Conservation (phyloP, 2,797 vertebrate genomes). For the Podargus strigoides region DNA sequence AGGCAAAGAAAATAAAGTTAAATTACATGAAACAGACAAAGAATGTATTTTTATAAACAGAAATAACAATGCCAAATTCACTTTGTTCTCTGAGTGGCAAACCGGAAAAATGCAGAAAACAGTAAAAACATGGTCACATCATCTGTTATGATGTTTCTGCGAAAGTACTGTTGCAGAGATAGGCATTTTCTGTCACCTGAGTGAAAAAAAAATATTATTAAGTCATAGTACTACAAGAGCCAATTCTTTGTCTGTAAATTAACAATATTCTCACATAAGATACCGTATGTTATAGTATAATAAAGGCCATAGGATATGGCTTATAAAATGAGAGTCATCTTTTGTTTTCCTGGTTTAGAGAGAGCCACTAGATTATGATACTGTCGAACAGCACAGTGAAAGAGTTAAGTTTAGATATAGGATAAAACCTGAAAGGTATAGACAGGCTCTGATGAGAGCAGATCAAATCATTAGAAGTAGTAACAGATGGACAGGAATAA, state of each 20-base stretch:
- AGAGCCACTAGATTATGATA: not conserved
- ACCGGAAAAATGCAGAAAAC: constrained; percentile 50
- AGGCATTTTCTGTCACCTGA: not conserved
- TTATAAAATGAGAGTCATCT: not conserved
- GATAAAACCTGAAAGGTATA: not conserved
- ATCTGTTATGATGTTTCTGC: constrained; percentile 34
- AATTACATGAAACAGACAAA: constrained; percentile 43
- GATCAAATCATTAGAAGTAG: not conserved
- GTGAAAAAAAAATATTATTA: not conserved
- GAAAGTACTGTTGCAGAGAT: constrained; percentile 21
- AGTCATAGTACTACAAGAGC: not conserved
- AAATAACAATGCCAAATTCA: constrained; percentile 64
- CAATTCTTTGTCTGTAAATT: not conserved
- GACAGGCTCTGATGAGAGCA: not conserved
- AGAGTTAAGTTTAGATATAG: not conserved
- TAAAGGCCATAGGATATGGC: not conserved
- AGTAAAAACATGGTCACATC: constrained; percentile 29
- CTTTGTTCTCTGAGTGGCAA: constrained; percentile 39
- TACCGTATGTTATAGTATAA: not conserved
- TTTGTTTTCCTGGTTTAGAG: not conserved
- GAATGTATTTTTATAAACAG: constrained; percentile 30
- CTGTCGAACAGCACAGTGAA: not conserved
- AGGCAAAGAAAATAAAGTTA: constrained; percentile 12
- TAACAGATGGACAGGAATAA: not conserved
- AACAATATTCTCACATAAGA: not conserved